A percentile compares a stretch with the other conserved stretches of the same genome.
Conservation (phyloP, 2,113 vertebrate species). For the Scytalopus superciliaris region DNA sequence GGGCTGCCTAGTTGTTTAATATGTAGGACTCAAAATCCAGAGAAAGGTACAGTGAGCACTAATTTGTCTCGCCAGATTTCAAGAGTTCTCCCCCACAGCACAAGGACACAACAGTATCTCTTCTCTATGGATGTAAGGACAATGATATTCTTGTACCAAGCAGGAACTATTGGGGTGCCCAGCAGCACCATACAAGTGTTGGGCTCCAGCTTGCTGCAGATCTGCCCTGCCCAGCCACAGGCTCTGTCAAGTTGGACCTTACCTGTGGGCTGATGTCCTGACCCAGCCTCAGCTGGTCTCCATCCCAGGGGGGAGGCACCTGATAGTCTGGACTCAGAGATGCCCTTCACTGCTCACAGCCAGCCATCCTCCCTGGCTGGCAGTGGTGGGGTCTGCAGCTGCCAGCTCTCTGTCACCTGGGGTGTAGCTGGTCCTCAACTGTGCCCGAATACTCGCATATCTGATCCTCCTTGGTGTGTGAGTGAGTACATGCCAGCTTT, state of each 20-base stretch:
- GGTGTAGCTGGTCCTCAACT: no score
- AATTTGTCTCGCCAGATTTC: not conserved
- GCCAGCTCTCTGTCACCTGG: no score
- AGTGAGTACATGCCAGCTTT: no score
- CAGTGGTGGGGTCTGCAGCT: no score
- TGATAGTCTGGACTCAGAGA: not conserved
- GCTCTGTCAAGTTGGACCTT: rapidly evolving
- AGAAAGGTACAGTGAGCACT: not conserved
- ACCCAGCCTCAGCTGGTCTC: not conserved
- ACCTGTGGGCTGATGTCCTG: not conserved
- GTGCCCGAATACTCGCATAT: no score
- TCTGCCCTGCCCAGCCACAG: not conserved
- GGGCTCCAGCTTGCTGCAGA: not conserved
- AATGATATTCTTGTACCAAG: not conserved
- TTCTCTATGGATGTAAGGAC: not conserved
- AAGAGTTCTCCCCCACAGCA: not conserved
- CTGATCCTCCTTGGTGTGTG: no score
- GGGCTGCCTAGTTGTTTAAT: not conserved
- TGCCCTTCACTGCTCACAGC: no score
- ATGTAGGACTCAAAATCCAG: not conserved
- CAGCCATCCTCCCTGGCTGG: no score
- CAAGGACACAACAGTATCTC: not conserved
- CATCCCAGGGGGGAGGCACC: not conserved
- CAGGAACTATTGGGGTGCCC: not conserved
- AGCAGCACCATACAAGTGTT: rapidly evolving